A percentile compares a stretch with the other conserved stretches of the same genome.
Conservation (phyloP, 2,797 vertebrate genomes). For the Labroides dimidiatus region DNA sequence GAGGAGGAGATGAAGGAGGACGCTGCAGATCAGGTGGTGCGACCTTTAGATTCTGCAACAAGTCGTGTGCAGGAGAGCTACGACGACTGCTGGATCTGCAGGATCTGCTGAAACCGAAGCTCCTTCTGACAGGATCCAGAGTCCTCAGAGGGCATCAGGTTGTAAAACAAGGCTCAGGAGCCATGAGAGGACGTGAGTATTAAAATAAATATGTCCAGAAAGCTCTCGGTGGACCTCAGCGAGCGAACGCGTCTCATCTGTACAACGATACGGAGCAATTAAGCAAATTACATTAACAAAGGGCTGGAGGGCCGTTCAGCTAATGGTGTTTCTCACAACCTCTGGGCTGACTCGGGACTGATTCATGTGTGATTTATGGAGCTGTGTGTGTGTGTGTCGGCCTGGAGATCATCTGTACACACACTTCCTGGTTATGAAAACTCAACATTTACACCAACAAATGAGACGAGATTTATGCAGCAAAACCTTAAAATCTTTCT, state of each 20-base stretch:
- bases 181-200: constrained; percentile 65
- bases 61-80: too few species aligned
- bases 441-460: too few species aligned
- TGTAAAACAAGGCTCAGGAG: constrained; percentile 38
- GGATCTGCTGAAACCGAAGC: too few species aligned
- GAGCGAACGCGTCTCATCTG: constrained; percentile 73
- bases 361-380: constrained; percentile 72
- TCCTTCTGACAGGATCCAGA: not conserved
- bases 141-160: constrained; percentile 35
- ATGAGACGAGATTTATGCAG: too few species aligned
- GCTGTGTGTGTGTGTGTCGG: constrained; percentile 5
- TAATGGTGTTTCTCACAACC: constrained; percentile 80
- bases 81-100: too few species aligned
- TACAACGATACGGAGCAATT: constrained; percentile 82
- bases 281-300: constrained; percentile 85
- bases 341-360: constrained; percentile 76
- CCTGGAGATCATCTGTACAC: too few species aligned
- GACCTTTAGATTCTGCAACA: too few species aligned
- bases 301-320: constrained; percentile 75
- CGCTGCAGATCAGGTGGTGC: too few species aligned
- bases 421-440: too few species aligned
- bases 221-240: constrained; percentile 67
- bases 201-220: constrained; percentile 77
- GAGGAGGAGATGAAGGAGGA: too few species aligned
- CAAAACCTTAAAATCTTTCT: too few species aligned